Evolutionary conservation across 1,140 invertebrate species (phyloP).

Genomic region (Euura lappo): DNA sequence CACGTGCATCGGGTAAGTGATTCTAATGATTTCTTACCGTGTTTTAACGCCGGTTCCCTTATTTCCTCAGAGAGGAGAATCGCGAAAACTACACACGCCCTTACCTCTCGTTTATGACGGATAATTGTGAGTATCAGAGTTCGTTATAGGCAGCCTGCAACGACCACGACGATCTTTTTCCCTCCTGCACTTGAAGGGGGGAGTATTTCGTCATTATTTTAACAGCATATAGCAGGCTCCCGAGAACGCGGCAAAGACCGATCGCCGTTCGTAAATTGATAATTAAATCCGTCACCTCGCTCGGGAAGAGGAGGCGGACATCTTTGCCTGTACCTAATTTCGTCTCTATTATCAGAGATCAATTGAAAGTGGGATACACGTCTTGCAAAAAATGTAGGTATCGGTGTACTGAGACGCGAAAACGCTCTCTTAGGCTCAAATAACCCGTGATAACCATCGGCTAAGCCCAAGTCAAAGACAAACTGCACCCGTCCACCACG

Average conservation of each 20-base stretch:
- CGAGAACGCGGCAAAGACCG: too few species aligned
- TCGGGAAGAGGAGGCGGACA: neutral
- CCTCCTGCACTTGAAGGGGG: neutral
- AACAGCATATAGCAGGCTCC: neutral
- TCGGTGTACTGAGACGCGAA: too few species aligned
- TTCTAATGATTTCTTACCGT: neutral
- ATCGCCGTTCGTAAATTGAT: neutral
- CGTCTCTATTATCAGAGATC: neutral
- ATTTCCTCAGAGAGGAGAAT: neutral
- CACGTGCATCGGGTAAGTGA: slow-evolving; percentile 4
- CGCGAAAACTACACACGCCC: neutral
- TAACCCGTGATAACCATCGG: too few species aligned
- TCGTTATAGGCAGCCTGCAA: neutral
- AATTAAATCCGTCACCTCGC: slow-evolving; percentile 5
- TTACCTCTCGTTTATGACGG: neutral
- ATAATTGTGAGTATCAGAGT: neutral
- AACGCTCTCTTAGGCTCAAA: too few species aligned
- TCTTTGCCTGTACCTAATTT: neutral
- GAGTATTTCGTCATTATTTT: neutral
- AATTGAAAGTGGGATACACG: neutral
- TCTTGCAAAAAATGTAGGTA: neutral
- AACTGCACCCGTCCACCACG: neutral
- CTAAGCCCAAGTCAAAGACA: neutral
- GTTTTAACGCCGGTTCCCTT: neutral
- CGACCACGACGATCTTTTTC: neutral